Conservation (phyloP, 2,888 invertebrate genomes). For the Dryomyza anilis region DNA sequence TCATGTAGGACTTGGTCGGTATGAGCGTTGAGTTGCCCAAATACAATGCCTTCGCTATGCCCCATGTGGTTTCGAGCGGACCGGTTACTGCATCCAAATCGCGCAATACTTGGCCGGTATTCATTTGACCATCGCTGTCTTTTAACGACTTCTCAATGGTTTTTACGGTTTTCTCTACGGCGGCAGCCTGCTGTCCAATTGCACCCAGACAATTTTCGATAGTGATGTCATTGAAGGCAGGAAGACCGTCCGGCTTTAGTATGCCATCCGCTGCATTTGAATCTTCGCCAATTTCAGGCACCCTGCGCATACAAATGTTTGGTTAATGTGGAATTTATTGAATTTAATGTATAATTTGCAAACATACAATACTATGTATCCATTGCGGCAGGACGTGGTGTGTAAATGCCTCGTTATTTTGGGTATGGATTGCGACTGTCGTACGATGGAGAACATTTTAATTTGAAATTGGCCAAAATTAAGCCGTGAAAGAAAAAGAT, state of each 20-base stretch:
- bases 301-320: slow-evolving; percentile 61
- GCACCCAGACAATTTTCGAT: slow-evolving; percentile 85
- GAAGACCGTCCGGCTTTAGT: slow-evolving; percentile 71
- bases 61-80: slow-evolving; percentile 84
- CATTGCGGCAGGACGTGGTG: slow-evolving; percentile 39
- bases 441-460: slow-evolving; percentile 47
- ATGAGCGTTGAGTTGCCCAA: slow-evolving; percentile 79
- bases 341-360: not conserved
- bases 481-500: slow-evolving; percentile 24
- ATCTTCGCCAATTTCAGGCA: slow-evolving; percentile 86
- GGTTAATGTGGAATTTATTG: not conserved
- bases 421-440: slow-evolving; percentile 38
- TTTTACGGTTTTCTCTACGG: slow-evolving; percentile 78
- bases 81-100: slow-evolving; percentile 76
- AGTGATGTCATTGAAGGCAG: slow-evolving; percentile 79
- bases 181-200: slow-evolving; percentile 80
- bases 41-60: slow-evolving; percentile 82
- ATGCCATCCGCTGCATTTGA: slow-evolving; percentile 76
- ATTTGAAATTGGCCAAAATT: slow-evolving; percentile 24
- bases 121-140: slow-evolving; percentile 37
- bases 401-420: slow-evolving; percentile 42
- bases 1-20: slow-evolving; percentile 78
- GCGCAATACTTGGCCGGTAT: slow-evolving; percentile 71
- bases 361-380: slow-evolving; percentile 55
- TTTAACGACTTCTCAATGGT: slow-evolving; percentile 68